Percentiles rank a stretch among this genome's conserved stretches.
These are phyloP conservation scores for Hyalella azteca DNA, from an alignment of 2,888 invertebrate genomes.

Conservation along the genomic window DNA sequence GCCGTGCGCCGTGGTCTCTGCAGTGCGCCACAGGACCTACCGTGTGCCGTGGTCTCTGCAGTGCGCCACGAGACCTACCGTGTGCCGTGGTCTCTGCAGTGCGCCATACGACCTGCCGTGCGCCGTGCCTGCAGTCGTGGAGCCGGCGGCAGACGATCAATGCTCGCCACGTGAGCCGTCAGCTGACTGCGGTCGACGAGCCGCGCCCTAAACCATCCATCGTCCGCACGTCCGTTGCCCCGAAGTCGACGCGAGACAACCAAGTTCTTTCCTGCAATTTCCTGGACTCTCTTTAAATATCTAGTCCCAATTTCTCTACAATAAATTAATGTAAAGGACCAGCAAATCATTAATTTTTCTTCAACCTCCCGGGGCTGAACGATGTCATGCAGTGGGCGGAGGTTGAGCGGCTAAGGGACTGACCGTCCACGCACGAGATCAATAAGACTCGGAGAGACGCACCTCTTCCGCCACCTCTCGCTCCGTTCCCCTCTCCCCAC, in stretches of 20 bases:
- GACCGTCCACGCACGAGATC: not conserved
- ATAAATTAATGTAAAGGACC: too few species aligned
- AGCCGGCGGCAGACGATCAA: constrained; percentile 42
- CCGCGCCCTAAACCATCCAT: constrained; percentile 34
- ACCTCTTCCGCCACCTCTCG: not conserved
- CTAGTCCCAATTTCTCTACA: too few species aligned
- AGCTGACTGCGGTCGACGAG: not conserved
- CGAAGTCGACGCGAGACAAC: not conserved
- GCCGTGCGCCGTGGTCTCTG: too few species aligned
- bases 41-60: not conserved
- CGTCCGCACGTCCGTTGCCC: not conserved
- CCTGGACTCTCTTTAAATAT: too few species aligned
- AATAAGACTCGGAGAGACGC: constrained; percentile 5
- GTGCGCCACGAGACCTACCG: not conserved
- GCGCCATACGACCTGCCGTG: not conserved
- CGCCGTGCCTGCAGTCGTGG: not conserved
- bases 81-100: not conserved
- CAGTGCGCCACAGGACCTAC: not conserved
- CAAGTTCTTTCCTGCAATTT: too few species aligned
- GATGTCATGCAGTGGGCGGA: constrained; percentile 35
- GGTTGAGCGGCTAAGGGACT: constrained; percentile 31
- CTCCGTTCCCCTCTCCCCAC: not conserved
- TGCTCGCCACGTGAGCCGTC: constrained; percentile 38
- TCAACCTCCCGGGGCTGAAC: too few species aligned
- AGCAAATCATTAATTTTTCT: too few species aligned